Conservation (phyloP, 2,113 vertebrate genomes). For the Lepus americanus region DNA sequence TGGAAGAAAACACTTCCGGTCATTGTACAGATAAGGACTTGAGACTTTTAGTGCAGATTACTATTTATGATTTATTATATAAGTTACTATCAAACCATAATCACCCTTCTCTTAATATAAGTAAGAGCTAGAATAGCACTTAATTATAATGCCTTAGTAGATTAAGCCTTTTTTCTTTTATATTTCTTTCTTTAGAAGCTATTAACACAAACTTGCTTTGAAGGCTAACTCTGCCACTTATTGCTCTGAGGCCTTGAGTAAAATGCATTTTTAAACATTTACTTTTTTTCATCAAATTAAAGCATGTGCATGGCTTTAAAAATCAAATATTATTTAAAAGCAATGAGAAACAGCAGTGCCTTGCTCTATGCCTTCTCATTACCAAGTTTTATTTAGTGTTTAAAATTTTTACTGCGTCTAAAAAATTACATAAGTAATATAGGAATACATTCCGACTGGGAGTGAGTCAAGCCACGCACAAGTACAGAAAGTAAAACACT, state of each 20-base stretch:
- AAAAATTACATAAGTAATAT: slow-evolving; percentile 67
- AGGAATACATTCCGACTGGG: slow-evolving; percentile 52
- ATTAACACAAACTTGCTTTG: slow-evolving; percentile 26
- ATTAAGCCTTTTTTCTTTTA: slow-evolving; percentile 50
- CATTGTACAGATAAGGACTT: slow-evolving; percentile 30
- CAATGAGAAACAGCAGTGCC: slow-evolving; percentile 65
- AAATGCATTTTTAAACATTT: slow-evolving; percentile 59
- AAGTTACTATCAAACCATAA: slow-evolving; percentile 59
- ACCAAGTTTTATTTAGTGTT: slow-evolving; percentile 75
- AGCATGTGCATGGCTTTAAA: slow-evolving; percentile 57
- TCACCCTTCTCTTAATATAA: slow-evolving; percentile 64
- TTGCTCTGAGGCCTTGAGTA: slow-evolving; percentile 37
- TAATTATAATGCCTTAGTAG: slow-evolving; percentile 64
- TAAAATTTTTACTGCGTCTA: slow-evolving; percentile 66
- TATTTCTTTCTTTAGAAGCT: slow-evolving; percentile 59
- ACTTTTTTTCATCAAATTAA: slow-evolving; percentile 63
- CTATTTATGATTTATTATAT: slow-evolving; percentile 53
- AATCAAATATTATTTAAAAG: slow-evolving; percentile 66
- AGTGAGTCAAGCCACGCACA: slow-evolving; percentile 62
- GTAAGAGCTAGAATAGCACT: slow-evolving; percentile 61
- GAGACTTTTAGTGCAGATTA: slow-evolving; percentile 49
- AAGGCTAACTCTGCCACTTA: slow-evolving; percentile 42
- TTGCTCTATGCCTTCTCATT: slow-evolving; percentile 60
- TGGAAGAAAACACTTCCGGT: slow-evolving; percentile 27
- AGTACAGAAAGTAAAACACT: slow-evolving; percentile 31